A percentile compares a stretch with the other conserved stretches of the same genome.
phyloP scores from a whole-genome alignment of 2,113 vertebrate species.

The Tenebrosternarchus preto region DNA sequence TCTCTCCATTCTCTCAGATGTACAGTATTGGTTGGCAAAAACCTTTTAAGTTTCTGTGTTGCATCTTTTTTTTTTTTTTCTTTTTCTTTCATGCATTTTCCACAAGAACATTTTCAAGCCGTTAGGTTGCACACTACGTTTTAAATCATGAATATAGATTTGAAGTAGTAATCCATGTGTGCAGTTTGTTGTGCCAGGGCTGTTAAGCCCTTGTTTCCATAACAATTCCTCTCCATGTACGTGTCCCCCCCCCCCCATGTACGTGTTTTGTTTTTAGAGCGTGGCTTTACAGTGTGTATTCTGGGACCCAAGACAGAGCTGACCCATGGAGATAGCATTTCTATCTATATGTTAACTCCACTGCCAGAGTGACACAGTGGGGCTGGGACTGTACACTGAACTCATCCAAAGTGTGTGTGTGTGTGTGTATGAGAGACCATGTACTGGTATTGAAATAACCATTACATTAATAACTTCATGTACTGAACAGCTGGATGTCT shows the following conservation, averaged over 20 bases:
- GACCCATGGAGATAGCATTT: slow-evolving; percentile 18
- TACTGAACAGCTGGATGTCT: not conserved
- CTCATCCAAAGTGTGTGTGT: too few species aligned
- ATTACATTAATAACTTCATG: not conserved
- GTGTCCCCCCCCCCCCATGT: not conserved
- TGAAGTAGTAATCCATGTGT: not conserved
- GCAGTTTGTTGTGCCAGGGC: not conserved
- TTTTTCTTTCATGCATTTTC: too few species aligned
- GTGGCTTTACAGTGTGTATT: not conserved
- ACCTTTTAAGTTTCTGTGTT: too few species aligned
- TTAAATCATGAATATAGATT: not conserved
- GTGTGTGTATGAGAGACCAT: slow-evolving; percentile 25
- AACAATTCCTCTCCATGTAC: not conserved
- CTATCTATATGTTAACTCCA: slow-evolving; percentile 24
- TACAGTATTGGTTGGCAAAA: too few species aligned
- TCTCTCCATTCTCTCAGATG: too few species aligned
- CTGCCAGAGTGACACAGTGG: not conserved
- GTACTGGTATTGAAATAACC: not conserved
- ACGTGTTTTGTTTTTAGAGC: not conserved
- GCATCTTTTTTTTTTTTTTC: too few species aligned
- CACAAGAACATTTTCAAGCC: too few species aligned
- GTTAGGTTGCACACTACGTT: too few species aligned
- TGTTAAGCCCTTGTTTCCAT: not conserved
- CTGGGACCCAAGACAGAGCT: not conserved
- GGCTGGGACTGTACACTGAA: slow-evolving; percentile 19